Evolutionary conservation across 1,140 invertebrate genomes (phyloP).

Genomic region (Drosophila ananassae): DNA sequence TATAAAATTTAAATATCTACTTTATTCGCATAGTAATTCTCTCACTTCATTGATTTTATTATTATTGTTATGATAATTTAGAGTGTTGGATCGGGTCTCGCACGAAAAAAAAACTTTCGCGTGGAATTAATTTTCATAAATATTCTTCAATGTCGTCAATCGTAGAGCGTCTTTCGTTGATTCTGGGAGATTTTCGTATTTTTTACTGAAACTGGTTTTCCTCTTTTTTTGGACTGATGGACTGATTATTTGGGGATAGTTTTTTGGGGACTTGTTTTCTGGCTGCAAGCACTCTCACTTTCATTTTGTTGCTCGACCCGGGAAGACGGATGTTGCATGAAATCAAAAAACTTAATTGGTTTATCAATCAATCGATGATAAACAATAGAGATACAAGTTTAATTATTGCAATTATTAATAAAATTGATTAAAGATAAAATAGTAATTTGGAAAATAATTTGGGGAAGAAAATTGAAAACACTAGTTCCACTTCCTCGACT

Average conservation of each 20-base stretch:
- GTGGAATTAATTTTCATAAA: slow-evolving; percentile 42
- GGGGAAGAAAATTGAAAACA: neutral
- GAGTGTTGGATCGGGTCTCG: neutral
- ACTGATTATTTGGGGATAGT: slow-evolving; percentile 30
- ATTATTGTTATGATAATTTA: slow-evolving; percentile 20
- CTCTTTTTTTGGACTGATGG: neutral
- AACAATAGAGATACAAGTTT: neutral
- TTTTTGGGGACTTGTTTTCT: slow-evolving; percentile 31
- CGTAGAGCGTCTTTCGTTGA: slow-evolving; percentile 3
- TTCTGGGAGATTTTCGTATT: slow-evolving; percentile 35
- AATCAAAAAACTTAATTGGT: slow-evolving; percentile 37
- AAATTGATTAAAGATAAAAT: neutral
- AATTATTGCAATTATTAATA: neutral
- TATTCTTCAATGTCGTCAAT: slow-evolving; percentile 33
- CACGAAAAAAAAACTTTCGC: slow-evolving; percentile 30
- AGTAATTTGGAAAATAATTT: neutral
- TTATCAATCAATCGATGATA: slow-evolving; percentile 11
- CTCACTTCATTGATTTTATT: slow-evolving; percentile 12
- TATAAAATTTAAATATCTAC: neutral
- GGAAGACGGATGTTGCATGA: slow-evolving; percentile 52
- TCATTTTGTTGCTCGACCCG: slow-evolving; percentile 39
- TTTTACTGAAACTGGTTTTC: slow-evolving; percentile 28
- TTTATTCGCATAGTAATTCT: neutral
- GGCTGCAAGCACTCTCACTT: slow-evolving; percentile 64
- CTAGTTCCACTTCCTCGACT: slow-evolving; percentile 16